Conservation (phyloP, 2,797 vertebrate genomes). For the Acanthopagrus latus region DNA sequence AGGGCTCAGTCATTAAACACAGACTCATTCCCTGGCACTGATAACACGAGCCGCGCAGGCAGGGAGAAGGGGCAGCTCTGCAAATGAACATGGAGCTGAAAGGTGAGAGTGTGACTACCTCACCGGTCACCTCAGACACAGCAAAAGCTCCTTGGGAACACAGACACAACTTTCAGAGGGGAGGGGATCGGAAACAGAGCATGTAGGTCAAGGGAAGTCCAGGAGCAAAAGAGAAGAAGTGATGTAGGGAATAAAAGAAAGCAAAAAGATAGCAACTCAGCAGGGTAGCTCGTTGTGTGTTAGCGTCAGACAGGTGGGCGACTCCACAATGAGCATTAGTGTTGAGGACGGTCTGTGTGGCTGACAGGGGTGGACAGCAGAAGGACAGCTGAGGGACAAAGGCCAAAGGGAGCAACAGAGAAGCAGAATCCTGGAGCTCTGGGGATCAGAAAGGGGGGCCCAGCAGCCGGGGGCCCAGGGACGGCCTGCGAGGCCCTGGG, state of each 20-base stretch:
- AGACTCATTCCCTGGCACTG: constrained; percentile 84
- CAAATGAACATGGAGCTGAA: constrained; percentile 69
- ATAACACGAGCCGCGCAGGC: constrained; percentile 80
- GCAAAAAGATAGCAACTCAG: not conserved
- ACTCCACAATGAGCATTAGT: constrained; percentile 45
- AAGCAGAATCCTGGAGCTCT: constrained; percentile 73
- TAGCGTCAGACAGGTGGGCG: constrained; percentile 50
- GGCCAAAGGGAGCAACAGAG: constrained; percentile 64
- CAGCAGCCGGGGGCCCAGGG: constrained; percentile 75
- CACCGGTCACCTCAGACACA: constrained; percentile 53
- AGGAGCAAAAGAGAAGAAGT: constrained; percentile 16
- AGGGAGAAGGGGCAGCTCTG: constrained; percentile 75
- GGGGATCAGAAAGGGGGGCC: constrained; percentile 76
- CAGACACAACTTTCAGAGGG: constrained; percentile 21
- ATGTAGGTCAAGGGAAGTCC: constrained; percentile 13
- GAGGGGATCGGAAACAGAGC: not conserved
- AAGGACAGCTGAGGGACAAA: constrained; percentile 71
- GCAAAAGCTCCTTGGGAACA: constrained; percentile 24
- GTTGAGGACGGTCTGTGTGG: constrained; percentile 25
- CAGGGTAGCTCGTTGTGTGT: constrained; percentile 53
- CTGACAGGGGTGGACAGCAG: constrained; percentile 53
- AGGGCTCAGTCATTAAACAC: constrained; percentile 88
- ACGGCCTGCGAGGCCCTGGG: constrained; percentile 81
- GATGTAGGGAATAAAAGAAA: constrained; percentile 6
- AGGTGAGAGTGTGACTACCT: constrained; percentile 71